Percentiles rank a stretch among this genome's conserved stretches.
phyloP scores from a whole-genome alignment of 1,140 invertebrate species.

The Conopomorpha cramerella region DNA sequence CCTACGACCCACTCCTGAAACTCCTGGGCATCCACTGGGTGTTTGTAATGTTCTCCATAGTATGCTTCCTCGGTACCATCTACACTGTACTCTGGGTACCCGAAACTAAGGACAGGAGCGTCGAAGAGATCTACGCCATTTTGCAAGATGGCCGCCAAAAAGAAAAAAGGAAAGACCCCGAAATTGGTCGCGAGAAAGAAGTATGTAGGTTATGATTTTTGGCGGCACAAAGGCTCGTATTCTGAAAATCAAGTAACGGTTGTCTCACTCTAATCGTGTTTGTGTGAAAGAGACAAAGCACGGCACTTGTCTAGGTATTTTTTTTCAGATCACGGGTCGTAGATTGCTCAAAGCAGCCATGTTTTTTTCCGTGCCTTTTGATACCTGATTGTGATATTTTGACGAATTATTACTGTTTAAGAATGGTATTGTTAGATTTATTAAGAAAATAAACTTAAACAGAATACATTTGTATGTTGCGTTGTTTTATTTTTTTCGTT shows the following conservation, averaged over 20 bases:
- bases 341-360: too few relatives aligned
- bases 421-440: constrained; percentile 6
- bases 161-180: constrained; percentile 39
- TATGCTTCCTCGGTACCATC: constrained; percentile 38
- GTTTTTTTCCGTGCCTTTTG: constrained; percentile 9
- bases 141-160: constrained; percentile 37
- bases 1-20: constrained; percentile 43
- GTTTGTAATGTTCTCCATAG: constrained; percentile 40
- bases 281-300: too few relatives aligned
- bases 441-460: constrained; percentile 17
- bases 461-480: too few relatives aligned
- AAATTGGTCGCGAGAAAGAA: constrained; percentile 12
- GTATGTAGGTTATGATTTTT: too few relatives aligned
- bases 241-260: too few relatives aligned
- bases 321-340: too few relatives aligned
- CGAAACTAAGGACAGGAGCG: constrained; percentile 40
- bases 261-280: too few relatives aligned
- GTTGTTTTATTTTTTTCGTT: too few relatives aligned
- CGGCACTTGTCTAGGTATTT: too few relatives aligned
- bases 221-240: too few relatives aligned
- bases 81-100: constrained; percentile 47
- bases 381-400: constrained; percentile 29
- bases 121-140: constrained; percentile 45
- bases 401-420: constrained; percentile 16
- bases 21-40: constrained; percentile 49